These are phyloP conservation scores for Acanthurus tractus DNA, from an alignment of 2,797 vertebrate genomes.

Conservation along the genomic window DNA sequence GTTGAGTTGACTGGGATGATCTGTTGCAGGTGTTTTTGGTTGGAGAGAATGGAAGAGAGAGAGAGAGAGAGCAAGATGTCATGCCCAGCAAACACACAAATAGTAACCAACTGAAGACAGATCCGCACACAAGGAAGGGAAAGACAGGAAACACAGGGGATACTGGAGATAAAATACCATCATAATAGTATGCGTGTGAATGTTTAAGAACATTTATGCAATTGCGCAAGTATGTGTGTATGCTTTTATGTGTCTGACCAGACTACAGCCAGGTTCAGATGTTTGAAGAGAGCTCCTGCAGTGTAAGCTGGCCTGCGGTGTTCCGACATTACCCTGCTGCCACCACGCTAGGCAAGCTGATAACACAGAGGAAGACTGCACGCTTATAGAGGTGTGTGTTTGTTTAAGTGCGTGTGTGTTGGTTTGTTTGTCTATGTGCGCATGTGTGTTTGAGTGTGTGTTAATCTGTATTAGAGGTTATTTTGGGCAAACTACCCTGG, in stretches of 20 bases:
- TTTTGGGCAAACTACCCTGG: conserved; percentile 14
- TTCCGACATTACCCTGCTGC: conserved; percentile 47
- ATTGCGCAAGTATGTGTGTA: conserved; percentile 14
- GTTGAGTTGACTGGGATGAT: no score
- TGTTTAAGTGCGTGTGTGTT: conserved; percentile 9
- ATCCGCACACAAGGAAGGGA: no score
- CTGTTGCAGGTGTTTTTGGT: no score
- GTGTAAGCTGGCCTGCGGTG: conserved; percentile 40
- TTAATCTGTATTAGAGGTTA: conserved; percentile 40
- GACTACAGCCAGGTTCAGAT: conserved; percentile 45
- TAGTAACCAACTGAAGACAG: no score
- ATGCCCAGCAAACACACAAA: no score
- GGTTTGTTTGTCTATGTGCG: background rate
- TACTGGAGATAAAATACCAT: no score
- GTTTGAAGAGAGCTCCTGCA: conserved; percentile 43
- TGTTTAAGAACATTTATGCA: background rate
- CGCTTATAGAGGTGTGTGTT: background rate
- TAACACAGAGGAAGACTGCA: conserved; percentile 29
- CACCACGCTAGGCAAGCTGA: conserved; percentile 23
- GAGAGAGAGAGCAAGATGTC: no score
- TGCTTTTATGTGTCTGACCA: conserved; percentile 8
- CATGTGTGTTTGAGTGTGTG: background rate
- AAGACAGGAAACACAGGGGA: no score
- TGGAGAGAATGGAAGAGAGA: no score
- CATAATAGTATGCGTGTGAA: background rate